phyloP scores from a whole-genome alignment of 2,797 vertebrate species.

The Argentina silus region DNA sequence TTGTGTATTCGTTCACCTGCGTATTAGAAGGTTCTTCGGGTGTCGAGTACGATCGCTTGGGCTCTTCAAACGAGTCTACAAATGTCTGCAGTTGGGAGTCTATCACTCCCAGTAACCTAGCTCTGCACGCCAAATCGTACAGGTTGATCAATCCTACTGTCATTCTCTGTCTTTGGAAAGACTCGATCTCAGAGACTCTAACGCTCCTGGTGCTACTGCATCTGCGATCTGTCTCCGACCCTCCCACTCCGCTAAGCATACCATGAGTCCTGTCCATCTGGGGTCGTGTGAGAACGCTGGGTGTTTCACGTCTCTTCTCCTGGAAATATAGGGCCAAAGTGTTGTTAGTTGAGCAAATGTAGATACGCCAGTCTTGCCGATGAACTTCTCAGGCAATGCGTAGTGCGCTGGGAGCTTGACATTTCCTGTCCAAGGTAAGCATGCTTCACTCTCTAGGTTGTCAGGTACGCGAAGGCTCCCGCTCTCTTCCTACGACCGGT shows the following conservation, averaged over 20 bases:
- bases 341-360: not conserved
- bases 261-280: constrained; percentile 4
- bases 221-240: not conserved
- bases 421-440: not conserved
- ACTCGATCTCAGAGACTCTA: not conserved
- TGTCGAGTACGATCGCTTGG: not conserved
- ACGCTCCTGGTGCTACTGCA: not conserved
- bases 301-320: not conserved
- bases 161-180: not conserved
- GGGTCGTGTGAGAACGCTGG: not conserved
- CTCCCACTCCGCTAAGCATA: not conserved
- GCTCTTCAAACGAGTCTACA: not conserved
- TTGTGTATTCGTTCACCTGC: constrained; percentile 4
- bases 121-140: constrained; percentile 1
- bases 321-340: not conserved
- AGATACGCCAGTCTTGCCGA: not conserved
- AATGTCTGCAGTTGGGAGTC: not conserved
- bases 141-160: not conserved
- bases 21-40: not conserved
- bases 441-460: not conserved
- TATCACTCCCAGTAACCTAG: not conserved
- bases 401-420: not conserved
- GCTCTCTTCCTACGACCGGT: not conserved
- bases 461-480: not conserved
- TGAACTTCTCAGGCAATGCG: not conserved